Conservation (phyloP, 2,797 vertebrate species). For the Pteronotus mesoamericanus region DNA sequence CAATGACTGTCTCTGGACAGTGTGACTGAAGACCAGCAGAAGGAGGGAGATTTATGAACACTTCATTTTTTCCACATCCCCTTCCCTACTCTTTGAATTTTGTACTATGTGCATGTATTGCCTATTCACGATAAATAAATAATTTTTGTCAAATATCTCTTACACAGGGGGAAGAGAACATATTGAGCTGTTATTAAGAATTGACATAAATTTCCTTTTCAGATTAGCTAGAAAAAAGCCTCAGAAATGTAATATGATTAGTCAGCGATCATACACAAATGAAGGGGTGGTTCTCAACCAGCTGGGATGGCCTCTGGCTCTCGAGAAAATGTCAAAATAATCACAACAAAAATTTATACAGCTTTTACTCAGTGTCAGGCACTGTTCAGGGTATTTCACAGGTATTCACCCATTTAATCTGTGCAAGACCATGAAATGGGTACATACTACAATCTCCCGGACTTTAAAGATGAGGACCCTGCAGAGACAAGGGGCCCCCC, state of each 20-base stretch:
- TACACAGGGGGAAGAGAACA: neutral
- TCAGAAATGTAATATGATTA: constrained; percentile 11
- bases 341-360: constrained; percentile 22
- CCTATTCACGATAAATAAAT: constrained; percentile 6
- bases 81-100: neutral
- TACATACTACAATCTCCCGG: neutral
- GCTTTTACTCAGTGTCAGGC: neutral
- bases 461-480: neutral
- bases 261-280: neutral
- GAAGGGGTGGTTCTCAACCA: constrained; percentile 15
- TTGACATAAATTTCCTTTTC: neutral
- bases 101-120: neutral
- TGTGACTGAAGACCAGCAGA: neutral
- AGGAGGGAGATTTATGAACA: neutral
- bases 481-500: neutral
- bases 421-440: neutral
- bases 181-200: constrained; percentile 30
- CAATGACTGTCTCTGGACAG: neutral
- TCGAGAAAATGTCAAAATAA: constrained; percentile 30
- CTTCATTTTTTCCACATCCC: neutral
- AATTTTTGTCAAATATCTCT: neutral
- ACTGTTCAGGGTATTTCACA: neutral
- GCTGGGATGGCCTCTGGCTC: neutral
- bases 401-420: neutral
- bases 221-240: constrained; percentile 13